phyloP scores from a whole-genome alignment of 2,113 vertebrate genomes.

The Talpa occidentalis region DNA sequence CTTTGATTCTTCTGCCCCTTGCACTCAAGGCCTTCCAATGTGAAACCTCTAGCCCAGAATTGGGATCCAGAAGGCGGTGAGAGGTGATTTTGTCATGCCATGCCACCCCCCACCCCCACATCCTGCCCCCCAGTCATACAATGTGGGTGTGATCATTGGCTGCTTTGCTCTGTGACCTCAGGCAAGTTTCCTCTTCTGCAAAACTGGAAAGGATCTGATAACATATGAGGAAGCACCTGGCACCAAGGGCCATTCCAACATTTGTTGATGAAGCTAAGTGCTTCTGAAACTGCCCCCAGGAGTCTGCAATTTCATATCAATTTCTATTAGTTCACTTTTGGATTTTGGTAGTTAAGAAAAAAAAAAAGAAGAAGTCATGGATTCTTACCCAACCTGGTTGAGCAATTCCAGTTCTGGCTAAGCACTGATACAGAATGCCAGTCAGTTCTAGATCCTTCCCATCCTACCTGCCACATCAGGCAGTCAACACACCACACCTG shows the following conservation, averaged over 20 bases:
- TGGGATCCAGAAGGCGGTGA: rapidly evolving
- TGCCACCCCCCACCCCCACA: too few relatives aligned
- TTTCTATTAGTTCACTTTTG: not conserved
- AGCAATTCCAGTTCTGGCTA: not conserved
- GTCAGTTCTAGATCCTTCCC: not conserved
- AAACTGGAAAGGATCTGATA: not conserved
- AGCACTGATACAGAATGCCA: not conserved
- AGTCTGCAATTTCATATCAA: not conserved
- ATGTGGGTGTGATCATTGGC: not conserved
- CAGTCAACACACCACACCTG: not conserved
- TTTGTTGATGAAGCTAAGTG: not conserved
- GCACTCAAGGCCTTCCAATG: not conserved
- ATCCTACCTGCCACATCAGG: rapidly evolving
- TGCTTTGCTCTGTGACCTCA: not conserved
- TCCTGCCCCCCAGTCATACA: not conserved
- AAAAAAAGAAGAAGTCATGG: not conserved
- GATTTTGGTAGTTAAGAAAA: not conserved
- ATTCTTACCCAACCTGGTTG: not conserved
- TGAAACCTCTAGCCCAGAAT: too few relatives aligned
- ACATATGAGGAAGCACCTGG: not conserved
- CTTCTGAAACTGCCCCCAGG: not conserved
- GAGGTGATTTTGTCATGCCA: not conserved
- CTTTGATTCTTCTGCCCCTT: not conserved
- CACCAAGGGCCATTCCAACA: not conserved
- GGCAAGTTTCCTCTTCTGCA: slow-evolving; percentile 13